Conservation (phyloP, 1,140 invertebrate genomes). For the Diachasmimorpha longicaudata region DNA sequence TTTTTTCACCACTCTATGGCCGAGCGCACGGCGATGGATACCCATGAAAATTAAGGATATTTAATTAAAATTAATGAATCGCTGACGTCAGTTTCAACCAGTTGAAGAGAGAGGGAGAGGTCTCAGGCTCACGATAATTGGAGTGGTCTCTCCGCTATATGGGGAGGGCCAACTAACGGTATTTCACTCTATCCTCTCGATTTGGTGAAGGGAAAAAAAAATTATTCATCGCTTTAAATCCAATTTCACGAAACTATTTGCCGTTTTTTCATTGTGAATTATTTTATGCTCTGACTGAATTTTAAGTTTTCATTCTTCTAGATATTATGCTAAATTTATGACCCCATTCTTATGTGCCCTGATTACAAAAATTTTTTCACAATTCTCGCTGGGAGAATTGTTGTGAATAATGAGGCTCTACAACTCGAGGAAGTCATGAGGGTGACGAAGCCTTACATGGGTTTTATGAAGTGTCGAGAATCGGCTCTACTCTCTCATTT, state of each 20-base stretch:
- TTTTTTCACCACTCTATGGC: slow-evolving; percentile 1
- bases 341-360: no score
- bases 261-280: neutral
- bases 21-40: slow-evolving; percentile 22
- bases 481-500: neutral
- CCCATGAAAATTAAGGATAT: slow-evolving; percentile 46
- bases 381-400: neutral
- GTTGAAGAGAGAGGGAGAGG: slow-evolving; percentile 10
- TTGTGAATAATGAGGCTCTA: neutral
- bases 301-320: no score
- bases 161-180: slow-evolving; percentile 23
- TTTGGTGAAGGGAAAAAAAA: neutral
- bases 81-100: slow-evolving; percentile 35
- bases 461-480: neutral
- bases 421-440: neutral
- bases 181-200: slow-evolving; percentile 26
- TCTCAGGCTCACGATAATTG: slow-evolving; percentile 41
- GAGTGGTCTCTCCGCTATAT: slow-evolving; percentile 39
- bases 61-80: slow-evolving; percentile 57
- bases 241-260: neutral
- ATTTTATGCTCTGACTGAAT: no score
- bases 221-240: neutral
- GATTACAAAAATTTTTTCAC: neutral
- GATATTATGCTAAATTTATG: no score
- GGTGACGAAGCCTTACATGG: neutral